Conservation (phyloP, 2,797 vertebrate genomes). For the Scolopax bukidnonensis region DNA sequence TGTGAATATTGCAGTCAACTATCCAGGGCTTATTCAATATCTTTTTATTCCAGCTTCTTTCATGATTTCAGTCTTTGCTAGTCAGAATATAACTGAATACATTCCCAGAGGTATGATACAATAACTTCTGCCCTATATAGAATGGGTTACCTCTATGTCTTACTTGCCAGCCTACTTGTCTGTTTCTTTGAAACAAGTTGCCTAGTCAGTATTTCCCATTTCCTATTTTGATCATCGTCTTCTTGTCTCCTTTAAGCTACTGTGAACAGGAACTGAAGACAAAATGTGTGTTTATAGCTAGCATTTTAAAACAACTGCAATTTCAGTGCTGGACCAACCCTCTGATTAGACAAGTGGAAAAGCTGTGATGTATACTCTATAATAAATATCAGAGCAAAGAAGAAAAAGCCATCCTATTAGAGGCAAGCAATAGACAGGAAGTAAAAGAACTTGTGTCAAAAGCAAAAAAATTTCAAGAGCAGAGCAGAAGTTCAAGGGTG, state of each 20-base stretch:
- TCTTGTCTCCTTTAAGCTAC: slow-evolving; percentile 37
- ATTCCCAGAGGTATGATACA: background rate
- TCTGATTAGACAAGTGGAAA: slow-evolving; percentile 53
- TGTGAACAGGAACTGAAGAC: slow-evolving; percentile 14
- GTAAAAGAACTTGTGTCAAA: slow-evolving; percentile 31
- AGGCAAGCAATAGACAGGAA: slow-evolving; percentile 18
- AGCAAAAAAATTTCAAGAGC: background rate
- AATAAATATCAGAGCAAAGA: slow-evolving; percentile 25
- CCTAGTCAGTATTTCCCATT: background rate
- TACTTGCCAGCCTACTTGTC: background rate
- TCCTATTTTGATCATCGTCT: slow-evolving; percentile 31
- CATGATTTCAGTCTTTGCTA: slow-evolving; percentile 21
- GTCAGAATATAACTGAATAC: slow-evolving; percentile 12
- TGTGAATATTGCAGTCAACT: slow-evolving; percentile 49
- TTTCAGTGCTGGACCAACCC: slow-evolving; percentile 27
- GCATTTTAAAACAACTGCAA: slow-evolving; percentile 51
- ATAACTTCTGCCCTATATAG: background rate
- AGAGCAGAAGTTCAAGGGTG: slow-evolving; percentile 57
- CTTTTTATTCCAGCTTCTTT: slow-evolving; percentile 21
- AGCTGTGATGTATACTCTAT: background rate
- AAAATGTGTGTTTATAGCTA: slow-evolving; percentile 38
- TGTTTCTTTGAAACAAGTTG: background rate
- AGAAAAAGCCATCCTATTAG: background rate
- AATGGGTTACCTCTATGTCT: slow-evolving; percentile 2
- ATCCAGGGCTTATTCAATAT: slow-evolving; percentile 38